phyloP scores from a whole-genome alignment of 2,797 vertebrate species.

The Urosaurus nigricauda region DNA sequence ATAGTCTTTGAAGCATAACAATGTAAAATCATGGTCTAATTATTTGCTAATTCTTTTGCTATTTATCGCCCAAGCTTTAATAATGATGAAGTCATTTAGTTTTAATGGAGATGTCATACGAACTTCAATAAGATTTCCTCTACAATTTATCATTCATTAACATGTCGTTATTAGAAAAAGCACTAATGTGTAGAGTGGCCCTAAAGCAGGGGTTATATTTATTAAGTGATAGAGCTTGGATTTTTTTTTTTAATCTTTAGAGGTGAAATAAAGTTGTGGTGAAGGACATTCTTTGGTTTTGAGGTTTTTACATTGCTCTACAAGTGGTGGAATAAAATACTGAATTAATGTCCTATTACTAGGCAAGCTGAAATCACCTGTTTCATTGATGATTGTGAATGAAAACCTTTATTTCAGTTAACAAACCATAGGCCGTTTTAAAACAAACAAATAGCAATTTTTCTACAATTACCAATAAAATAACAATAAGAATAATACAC shows the following conservation, averaged over 20 bases:
- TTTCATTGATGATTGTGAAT: too few species aligned
- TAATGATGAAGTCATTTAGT: constrained; percentile 74
- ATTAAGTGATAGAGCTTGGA: constrained; percentile 46
- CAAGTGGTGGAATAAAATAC: constrained; percentile 4
- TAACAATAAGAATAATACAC: too few species aligned
- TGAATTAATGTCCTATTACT: constrained; percentile 39
- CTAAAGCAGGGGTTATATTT: constrained; percentile 57
- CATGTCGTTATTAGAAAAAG: constrained; percentile 63
- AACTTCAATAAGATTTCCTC: constrained; percentile 59
- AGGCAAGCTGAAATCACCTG: neutral
- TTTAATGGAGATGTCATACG: constrained; percentile 65
- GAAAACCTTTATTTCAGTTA: too few species aligned
- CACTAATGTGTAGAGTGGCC: constrained; percentile 63
- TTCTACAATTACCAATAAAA: too few species aligned
- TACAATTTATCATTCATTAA: constrained; percentile 77
- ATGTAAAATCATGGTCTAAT: constrained; percentile 71
- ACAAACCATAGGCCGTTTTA: too few species aligned
- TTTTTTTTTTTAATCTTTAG: constrained; percentile 53
- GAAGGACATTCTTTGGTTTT: constrained; percentile 52
- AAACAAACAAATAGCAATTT: too few species aligned
- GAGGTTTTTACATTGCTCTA: constrained; percentile 33
- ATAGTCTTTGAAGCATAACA: constrained; percentile 49
- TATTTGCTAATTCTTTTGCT: constrained; percentile 68
- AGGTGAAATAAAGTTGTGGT: constrained; percentile 52
- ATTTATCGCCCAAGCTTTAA: constrained; percentile 62